A percentile compares a stretch with the other conserved stretches of the same genome.
These are phyloP conservation scores for Labeo catla DNA, from an alignment of 2,113 vertebrate species.

Conservation along the genomic window DNA sequence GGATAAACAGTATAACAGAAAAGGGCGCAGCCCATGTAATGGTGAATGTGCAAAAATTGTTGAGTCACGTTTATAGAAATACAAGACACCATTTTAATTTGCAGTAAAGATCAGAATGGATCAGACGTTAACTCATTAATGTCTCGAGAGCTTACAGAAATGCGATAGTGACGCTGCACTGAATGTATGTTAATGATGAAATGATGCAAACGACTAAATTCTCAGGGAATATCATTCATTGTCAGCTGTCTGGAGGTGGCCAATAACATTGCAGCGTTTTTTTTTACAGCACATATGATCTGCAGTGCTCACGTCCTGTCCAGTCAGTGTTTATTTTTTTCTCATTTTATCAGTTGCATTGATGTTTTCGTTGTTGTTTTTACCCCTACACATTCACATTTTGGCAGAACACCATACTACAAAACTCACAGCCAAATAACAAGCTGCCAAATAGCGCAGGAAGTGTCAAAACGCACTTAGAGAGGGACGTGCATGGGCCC, in stretches of 20 bases:
- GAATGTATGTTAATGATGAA: slow-evolving; percentile 42
- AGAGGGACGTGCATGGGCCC: slow-evolving; percentile 3
- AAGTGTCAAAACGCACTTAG: slow-evolving; percentile 13
- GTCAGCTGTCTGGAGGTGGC: slow-evolving; percentile 2
- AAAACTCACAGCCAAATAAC: slow-evolving; percentile 18
- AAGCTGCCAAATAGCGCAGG: background rate
- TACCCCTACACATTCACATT: background rate
- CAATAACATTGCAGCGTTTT: background rate
- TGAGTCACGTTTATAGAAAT: background rate
- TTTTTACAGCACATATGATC: slow-evolving; percentile 14
- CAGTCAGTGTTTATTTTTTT: background rate
- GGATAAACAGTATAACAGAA: slow-evolving; percentile 1
- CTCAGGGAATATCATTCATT: slow-evolving; percentile 51
- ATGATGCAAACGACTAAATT: slow-evolving; percentile 22
- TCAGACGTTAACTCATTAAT: background rate
- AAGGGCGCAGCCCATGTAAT: background rate
- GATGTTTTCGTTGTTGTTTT: slow-evolving; percentile 11
- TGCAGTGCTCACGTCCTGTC: background rate
- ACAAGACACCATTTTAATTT: background rate
- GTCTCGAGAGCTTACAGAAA: background rate
- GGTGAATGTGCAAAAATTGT: slow-evolving; percentile 18
- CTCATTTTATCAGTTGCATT: slow-evolving; percentile 1
- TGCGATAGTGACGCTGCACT: background rate
- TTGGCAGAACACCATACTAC: background rate
- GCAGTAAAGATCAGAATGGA: background rate